phyloP scores from a whole-genome alignment of 30 jellyfish, hydroid and myxozoan genomes.

The Hydractinia symbiolongicarpus region DNA sequence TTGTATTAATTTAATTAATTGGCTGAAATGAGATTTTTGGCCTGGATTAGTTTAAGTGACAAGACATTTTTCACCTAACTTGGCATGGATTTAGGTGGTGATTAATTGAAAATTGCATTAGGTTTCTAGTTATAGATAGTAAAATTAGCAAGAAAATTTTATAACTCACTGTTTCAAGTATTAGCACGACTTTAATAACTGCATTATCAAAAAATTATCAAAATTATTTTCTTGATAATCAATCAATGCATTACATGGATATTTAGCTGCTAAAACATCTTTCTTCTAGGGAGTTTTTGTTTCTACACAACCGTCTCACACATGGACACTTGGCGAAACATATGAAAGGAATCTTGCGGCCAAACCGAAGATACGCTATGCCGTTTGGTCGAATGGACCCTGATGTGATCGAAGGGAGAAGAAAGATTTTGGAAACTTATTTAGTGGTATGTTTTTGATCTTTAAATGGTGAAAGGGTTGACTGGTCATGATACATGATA shows the following conservation, averaged over 20 bases:
- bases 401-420: conserved; percentile 91
- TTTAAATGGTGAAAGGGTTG: not conserved
- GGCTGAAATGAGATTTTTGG: no score
- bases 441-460: conserved; percentile 57
- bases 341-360: conserved; percentile 85
- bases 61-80: no score
- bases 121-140: no score
- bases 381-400: conserved; percentile 99
- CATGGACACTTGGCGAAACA: conserved; percentile 75
- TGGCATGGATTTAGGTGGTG: no score
- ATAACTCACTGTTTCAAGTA: no score
- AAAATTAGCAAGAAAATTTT: no score
- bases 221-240: not conserved
- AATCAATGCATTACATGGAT: not conserved
- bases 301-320: conserved; percentile 79
- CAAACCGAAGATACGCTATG: conserved; percentile 90
- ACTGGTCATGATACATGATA: no score
- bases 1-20: no score
- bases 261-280: not conserved
- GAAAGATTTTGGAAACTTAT: conserved; percentile 78
- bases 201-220: not conserved
- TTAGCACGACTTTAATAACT: not conserved
- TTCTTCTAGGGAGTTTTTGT: conserved; percentile 63
- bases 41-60: no score
- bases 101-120: no score